Evolutionary conservation across 2,797 vertebrate species (phyloP).

Genomic region (Chelon auratus): DNA sequence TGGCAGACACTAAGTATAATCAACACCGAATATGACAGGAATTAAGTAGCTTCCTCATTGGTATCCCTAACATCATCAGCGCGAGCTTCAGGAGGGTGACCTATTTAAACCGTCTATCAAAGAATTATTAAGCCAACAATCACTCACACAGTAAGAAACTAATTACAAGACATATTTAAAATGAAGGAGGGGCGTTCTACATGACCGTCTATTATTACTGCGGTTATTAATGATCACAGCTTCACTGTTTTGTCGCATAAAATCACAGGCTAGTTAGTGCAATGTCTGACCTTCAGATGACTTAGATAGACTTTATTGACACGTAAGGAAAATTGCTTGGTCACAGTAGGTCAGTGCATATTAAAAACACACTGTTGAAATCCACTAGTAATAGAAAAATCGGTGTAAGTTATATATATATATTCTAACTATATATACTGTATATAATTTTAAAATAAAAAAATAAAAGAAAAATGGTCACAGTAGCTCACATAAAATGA

Average conservation of each 20-base stretch:
- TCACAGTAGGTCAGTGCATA: no score
- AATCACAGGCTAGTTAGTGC: constrained; percentile 27
- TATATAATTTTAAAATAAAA: no score
- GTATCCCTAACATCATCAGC: constrained; percentile 24
- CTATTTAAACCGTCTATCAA: constrained; percentile 41
- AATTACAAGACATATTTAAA: constrained; percentile 36
- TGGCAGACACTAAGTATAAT: constrained; percentile 32
- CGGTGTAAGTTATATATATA: no score
- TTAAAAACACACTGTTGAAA: no score
- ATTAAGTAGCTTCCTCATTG: constrained; percentile 38
- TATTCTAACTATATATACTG: no score
- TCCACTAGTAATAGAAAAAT: no score
- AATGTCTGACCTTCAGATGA: constrained; percentile 48
- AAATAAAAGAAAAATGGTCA: no score
- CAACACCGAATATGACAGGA: constrained; percentile 23
- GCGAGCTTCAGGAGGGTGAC: constrained; percentile 21
- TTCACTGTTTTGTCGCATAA: constrained; percentile 12
- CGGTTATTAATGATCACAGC: constrained; percentile 47
- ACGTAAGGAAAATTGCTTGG: no score
- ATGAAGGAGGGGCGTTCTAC: constrained; percentile 18
- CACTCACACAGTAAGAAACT: constrained; percentile 38
- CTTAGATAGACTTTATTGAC: constrained; percentile 36
- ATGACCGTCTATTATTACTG: constrained; percentile 25
- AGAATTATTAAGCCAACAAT: constrained; percentile 50
- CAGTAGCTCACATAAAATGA: no score